Percentiles rank a stretch among this genome's conserved stretches.
Conservation (phyloP, 2,888 invertebrate species). For the Orthonychiurus folsomi region DNA sequence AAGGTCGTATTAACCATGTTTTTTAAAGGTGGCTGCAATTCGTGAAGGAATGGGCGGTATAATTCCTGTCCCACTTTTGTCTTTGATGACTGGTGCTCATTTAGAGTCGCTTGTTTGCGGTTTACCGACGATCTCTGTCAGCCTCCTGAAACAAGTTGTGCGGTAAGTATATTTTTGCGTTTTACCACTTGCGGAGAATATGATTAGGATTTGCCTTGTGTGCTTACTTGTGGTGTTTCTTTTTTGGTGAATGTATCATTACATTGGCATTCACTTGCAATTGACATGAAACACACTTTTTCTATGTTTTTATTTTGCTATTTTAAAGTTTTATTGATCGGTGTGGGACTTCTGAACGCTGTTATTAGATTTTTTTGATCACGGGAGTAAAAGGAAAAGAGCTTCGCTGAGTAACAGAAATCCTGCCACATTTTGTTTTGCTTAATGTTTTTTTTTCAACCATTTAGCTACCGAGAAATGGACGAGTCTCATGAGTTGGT, state of each 20-base stretch:
- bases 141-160: constrained; percentile 53
- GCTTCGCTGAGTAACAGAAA: too few species aligned
- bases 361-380: too few species aligned
- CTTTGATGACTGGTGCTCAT: constrained; percentile 52
- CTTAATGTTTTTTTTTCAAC: constrained; percentile 8
- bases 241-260: too few species aligned
- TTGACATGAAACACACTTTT: too few species aligned
- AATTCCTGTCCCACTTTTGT: constrained; percentile 55
- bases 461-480: constrained; percentile 53
- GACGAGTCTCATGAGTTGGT: constrained; percentile 54
- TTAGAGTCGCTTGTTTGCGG: constrained; percentile 58
- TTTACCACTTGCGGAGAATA: neutral
- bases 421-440: too few species aligned
- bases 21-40: constrained; percentile 47
- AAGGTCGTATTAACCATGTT: neutral
- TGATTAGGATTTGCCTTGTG: too few species aligned
- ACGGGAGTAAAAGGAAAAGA: too few species aligned
- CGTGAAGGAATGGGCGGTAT: constrained; percentile 58
- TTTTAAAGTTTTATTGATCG: too few species aligned
- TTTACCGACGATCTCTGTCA: constrained; percentile 54
- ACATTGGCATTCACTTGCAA: too few species aligned
- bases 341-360: too few species aligned
- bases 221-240: too few species aligned
- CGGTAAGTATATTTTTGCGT: constrained; percentile 45
- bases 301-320: too few species aligned